Conservation (phyloP, 2,888 invertebrate species). For the Endotricha flammealis region DNA sequence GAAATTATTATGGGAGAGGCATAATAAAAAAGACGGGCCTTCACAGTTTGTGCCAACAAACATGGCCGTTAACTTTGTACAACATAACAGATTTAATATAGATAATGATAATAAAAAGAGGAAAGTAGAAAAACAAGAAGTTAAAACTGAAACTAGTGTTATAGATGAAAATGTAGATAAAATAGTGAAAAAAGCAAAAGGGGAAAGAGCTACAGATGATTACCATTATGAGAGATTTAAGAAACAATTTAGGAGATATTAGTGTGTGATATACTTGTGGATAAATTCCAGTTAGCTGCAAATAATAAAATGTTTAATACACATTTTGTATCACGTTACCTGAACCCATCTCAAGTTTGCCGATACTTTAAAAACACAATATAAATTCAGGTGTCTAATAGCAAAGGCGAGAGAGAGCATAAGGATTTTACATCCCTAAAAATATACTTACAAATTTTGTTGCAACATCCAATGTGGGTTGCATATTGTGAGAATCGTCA, state of each 20-base stretch:
- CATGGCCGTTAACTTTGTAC: conserved; percentile 98
- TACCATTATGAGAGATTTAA: conserved; percentile 98
- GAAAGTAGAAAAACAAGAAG: conserved; percentile 74
- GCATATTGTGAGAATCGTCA: too few species aligned
- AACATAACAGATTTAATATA: conserved; percentile 97
- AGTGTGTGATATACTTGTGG: conserved; percentile 29
- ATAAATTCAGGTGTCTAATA: too few species aligned
- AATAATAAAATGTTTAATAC: too few species aligned
- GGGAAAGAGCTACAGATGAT: conserved; percentile 97
- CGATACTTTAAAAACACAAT: too few species aligned
- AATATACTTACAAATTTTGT: too few species aligned
- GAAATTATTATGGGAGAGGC: conserved; percentile 91
- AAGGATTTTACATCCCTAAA: too few species aligned
- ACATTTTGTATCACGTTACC: too few species aligned
- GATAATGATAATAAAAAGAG: conserved; percentile 83
- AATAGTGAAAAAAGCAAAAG: conserved; percentile 82
- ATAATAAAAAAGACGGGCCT: conserved; percentile 94
- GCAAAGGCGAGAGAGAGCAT: too few species aligned
- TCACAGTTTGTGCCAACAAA: conserved; percentile 98
- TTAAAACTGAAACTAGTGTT: conserved; percentile 51
- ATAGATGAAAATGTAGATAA: conserved; percentile 69
- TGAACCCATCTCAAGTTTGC: too few species aligned
- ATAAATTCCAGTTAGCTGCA: too few species aligned
- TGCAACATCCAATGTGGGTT: too few species aligned
- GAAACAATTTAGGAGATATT: conserved; percentile 95